Evolutionary conservation across 2,797 vertebrate genomes (phyloP).

Genomic region (Pogonophryne albipinna): DNA sequence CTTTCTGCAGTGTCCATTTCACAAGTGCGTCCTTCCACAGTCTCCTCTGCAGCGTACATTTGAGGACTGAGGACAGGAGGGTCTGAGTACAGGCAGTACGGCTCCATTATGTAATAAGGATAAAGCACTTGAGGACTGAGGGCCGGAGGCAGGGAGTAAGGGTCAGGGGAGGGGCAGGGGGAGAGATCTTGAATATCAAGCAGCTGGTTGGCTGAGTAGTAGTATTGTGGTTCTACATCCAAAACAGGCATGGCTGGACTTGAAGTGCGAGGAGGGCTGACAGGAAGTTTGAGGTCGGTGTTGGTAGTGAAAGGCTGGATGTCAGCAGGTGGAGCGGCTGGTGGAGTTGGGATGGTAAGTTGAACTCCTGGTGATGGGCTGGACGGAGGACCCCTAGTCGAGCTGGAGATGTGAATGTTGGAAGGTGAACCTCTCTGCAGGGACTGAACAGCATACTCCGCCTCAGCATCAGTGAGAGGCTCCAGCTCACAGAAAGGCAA

Average conservation of each 20-base stretch:
- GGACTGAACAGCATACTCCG: constrained; percentile 58
- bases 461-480: constrained; percentile 67
- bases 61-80: constrained; percentile 77
- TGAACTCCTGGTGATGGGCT: constrained; percentile 18
- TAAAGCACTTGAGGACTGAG: constrained; percentile 74
- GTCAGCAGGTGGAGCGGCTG: constrained; percentile 13
- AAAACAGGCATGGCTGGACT: constrained; percentile 49
- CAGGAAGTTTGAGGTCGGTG: constrained; percentile 4
- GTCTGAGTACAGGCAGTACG: constrained; percentile 52
- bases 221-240: constrained; percentile 39
- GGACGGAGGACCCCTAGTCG: not conserved
- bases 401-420: constrained; percentile 18
- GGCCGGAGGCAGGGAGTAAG: constrained; percentile 66
- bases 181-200: constrained; percentile 14
- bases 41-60: constrained; percentile 26
- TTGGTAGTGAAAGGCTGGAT: constrained; percentile 11
- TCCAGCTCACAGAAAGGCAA: constrained; percentile 66
- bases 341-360: constrained; percentile 22
- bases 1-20: constrained; percentile 36
- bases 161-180: constrained; percentile 39
- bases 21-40: constrained; percentile 2
- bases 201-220: constrained; percentile 7
- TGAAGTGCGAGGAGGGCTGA: constrained; percentile 16
- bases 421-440: constrained; percentile 50
- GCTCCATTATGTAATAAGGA: constrained; percentile 19